phyloP scores from a whole-genome alignment of 2,113 vertebrate genomes.

The Ramphastos sulfuratus region DNA sequence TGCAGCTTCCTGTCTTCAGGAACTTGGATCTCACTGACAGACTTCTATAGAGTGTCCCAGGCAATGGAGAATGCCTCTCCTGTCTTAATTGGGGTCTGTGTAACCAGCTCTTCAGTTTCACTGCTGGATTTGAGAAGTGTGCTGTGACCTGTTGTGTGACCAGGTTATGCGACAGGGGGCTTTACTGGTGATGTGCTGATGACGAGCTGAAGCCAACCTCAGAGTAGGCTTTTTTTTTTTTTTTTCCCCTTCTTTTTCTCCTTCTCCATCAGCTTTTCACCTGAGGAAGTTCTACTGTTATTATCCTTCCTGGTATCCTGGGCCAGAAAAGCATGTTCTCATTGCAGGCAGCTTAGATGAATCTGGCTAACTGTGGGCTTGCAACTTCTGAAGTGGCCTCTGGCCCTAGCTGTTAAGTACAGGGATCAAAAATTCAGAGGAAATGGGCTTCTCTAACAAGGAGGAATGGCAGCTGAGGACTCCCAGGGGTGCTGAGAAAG shows the following conservation, averaged over 20 bases:
- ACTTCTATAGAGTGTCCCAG: neutral
- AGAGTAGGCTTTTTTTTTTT: neutral
- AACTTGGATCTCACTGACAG: neutral
- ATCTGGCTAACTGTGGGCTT: neutral
- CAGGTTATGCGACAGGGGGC: neutral
- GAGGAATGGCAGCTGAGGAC: neutral
- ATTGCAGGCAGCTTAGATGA: neutral
- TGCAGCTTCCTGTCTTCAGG: neutral
- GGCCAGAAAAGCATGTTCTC: neutral
- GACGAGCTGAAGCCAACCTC: neutral
- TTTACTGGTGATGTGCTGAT: neutral
- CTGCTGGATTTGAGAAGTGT: neutral
- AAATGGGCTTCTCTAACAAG: neutral
- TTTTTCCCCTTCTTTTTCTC: neutral
- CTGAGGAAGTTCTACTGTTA: neutral
- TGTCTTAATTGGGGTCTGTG: neutral
- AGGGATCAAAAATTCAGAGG: neutral
- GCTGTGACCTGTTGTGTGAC: neutral
- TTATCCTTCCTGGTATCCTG: neutral
- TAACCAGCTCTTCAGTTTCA: neutral
- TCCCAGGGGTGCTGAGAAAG: neutral
- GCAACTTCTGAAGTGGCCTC: neutral
- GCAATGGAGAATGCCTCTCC: neutral
- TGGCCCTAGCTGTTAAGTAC: neutral
- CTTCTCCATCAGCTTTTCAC: neutral